Conservation (phyloP, 2,888 invertebrate genomes). For the Tuta absoluta region DNA sequence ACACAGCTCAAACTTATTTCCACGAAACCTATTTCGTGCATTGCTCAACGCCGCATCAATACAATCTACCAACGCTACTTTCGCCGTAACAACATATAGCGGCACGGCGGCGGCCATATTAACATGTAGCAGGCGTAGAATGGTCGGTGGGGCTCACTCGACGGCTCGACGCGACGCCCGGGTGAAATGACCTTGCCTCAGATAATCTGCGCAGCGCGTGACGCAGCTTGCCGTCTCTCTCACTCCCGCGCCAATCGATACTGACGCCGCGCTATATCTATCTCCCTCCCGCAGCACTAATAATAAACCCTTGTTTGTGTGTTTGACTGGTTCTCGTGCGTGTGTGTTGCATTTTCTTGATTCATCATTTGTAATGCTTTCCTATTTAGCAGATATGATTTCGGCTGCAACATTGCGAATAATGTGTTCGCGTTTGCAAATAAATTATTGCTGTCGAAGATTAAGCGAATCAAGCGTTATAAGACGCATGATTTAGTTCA, state of each 20-base stretch:
- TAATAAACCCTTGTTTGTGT: constrained; percentile 60
- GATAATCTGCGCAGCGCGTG: constrained; percentile 62
- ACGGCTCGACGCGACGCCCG: constrained; percentile 36
- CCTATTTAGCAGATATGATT: constrained; percentile 32
- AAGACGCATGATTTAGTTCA: not conserved
- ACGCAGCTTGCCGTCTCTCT: constrained; percentile 52
- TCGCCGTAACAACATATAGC: constrained; percentile 30
- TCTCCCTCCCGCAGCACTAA: constrained; percentile 63
- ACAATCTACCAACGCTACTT: constrained; percentile 38
- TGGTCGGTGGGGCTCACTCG: constrained; percentile 3
- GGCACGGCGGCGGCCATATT: constrained; percentile 24
- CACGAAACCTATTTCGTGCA: not conserved
- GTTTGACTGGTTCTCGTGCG: constrained; percentile 34
- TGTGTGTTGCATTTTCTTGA: constrained; percentile 57
- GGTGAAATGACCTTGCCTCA: constrained; percentile 70
- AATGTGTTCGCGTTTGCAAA: not conserved
- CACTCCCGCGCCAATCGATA: constrained; percentile 53
- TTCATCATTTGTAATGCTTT: constrained; percentile 46
- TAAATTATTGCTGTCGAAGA: not conserved
- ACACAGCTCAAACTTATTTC: constrained; percentile 12
- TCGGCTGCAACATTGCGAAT: not conserved
- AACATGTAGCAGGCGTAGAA: constrained; percentile 14
- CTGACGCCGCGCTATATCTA: constrained; percentile 42
- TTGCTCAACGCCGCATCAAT: not conserved
- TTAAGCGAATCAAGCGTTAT: not conserved